phyloP scores from a whole-genome alignment of 2,797 vertebrate species.

The Hippocampus kuda region DNA sequence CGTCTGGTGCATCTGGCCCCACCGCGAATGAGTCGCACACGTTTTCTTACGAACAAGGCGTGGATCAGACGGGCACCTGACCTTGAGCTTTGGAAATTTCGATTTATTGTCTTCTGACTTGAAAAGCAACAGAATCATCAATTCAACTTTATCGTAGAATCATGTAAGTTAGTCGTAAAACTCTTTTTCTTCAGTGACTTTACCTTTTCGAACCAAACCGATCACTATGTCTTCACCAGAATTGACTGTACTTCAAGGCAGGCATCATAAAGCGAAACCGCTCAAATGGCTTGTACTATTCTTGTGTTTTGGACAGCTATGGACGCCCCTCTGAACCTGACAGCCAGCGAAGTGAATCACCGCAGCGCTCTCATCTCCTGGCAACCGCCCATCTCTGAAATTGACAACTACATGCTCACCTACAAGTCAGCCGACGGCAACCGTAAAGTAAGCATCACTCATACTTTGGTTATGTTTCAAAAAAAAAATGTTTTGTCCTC shows the following conservation, averaged over 20 bases:
- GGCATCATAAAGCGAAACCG: background rate
- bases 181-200: too few relatives aligned
- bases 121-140: too few relatives aligned
- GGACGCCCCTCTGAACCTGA: constrained; percentile 87
- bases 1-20: background rate
- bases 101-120: background rate
- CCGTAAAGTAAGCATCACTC: constrained; percentile 73
- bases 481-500: background rate
- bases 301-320: constrained; percentile 66
- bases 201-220: background rate
- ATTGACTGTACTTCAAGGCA: background rate
- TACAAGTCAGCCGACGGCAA: constrained; percentile 82
- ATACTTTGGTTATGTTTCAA: background rate
- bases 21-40: background rate
- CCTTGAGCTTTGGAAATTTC: constrained; percentile 7
- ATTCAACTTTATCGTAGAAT: too few relatives aligned
- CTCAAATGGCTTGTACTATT: background rate
- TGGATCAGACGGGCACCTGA: constrained; percentile 2
- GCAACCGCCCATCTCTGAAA: constrained; percentile 81
- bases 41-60: constrained; percentile 5
- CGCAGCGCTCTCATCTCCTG: constrained; percentile 89
- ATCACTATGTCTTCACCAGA: background rate
- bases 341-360: constrained; percentile 85
- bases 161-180: too few relatives aligned
- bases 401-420: constrained; percentile 92